Base-by-base conservation (phyloP, 1,140 invertebrate genomes). In the Bilobella aurantiaca region DNA sequence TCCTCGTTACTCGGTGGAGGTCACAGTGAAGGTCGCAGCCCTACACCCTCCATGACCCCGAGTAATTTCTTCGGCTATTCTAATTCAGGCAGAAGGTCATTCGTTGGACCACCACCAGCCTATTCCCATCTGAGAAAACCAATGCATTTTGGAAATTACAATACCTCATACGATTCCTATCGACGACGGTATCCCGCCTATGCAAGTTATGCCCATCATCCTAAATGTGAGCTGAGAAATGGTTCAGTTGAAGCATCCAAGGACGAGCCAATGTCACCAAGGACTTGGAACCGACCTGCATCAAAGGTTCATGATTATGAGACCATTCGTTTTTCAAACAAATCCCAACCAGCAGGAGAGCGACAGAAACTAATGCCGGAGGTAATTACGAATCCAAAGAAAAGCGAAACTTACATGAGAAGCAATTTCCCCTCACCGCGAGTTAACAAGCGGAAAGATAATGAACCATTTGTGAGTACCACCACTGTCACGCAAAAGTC, bases 401-500 rank as follows among this genome's bases (percentile, higher is more conserved):
- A 58, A 58, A 58, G 29, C 25, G 49, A 58, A 14, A 58, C 3
- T 21, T n/a, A n/a, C n/a, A n/a, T n/a, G n/a, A n/a, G n/a, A n/a
- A 58, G 12, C 57, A 58, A 5, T 29, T 27, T 58, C 18, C 31
- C 29, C 16, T 25, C 12, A 28, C 12, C 58, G 3, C 23, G 31
- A 34, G 37, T 14, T 37, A 27, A 23, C 5, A 3, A 25, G 12
- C 16, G 28, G 23, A 60, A 31, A 32, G 28, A 14, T 60, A 30
- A 18, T 23, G 29, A 63, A 16, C 37, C 21, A 63, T 47, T 49
- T n/a, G 12, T 49, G 21, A 63, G 37, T 28, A 63, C 61, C 21
- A 63, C 61, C 3, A 63, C 61, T 14, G 27, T 29, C 21, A 63
- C 37, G 18, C 31, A 49, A 21, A 63, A 63, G 23, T 63, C 61